Evolutionary conservation across 2,888 invertebrate genomes (phyloP), one percentile per base, ranked within the genome.

Genomic region (Hedya salicella): DNA sequence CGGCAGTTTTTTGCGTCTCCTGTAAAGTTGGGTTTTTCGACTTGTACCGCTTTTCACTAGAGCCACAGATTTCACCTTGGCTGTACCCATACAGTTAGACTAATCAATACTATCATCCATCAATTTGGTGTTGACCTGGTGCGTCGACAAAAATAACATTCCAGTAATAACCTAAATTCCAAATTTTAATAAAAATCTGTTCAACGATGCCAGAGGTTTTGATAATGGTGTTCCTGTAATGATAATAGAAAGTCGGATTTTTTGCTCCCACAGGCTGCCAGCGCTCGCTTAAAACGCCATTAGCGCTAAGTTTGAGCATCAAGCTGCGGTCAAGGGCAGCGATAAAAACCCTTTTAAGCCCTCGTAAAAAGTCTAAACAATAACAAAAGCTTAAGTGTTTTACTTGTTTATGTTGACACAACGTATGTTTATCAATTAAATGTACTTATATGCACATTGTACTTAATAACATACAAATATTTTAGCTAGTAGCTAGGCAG

Each of bases 201-300:
- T 57, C 17, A 57, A 44, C 36, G 63, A 64, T 50, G 39, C 19
- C 17, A 11, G 21, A 44, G 44, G 44, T 59, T 50, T 57, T 50
- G 6, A 16, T 44, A 57, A 30, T 57, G 11, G 32, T n/a, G 21
- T 21, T 36, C 44, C 64, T 36, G 46, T 52, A 46, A 65, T 65
- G 50, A 65, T 60, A 60, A 65, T 48, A 17, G 65, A 46, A 48
- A 52, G 46, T 46, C 46, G 44, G 32, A 36, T 53, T 65, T 65
- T 65, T 46, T 40, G 50, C 49, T 56, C 56, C 36, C 17, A 3
- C 5, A 25, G 59, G 52, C 39, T 44, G 44, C 16, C 52, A 44
- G 44, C 59, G 46, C 53, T 59, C 59, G 39, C 46, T 65, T 60
- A 60, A 59, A 65, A 53, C 46, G 59, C 59, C 60, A 60, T 65